Conservation (phyloP, 2,113 vertebrate genomes). For the Lucifuga dentata region DNA sequence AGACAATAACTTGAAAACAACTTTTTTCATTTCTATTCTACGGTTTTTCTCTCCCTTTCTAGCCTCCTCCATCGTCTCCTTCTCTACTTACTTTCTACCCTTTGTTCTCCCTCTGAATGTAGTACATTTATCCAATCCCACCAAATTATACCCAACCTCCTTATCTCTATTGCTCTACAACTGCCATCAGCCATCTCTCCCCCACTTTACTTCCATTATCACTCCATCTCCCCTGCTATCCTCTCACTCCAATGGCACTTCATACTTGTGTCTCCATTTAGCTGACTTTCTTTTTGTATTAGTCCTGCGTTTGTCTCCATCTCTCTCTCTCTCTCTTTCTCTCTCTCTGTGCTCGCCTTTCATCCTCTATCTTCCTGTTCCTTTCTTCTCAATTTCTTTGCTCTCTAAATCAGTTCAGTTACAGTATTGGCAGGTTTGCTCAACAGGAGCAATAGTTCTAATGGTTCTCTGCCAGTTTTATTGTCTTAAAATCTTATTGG, state of each 20-base stretch:
- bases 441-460: background rate
- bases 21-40: too few species aligned
- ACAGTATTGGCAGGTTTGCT: background rate
- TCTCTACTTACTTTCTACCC: background rate
- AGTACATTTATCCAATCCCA: background rate
- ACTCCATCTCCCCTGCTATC: background rate
- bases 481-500: too few species aligned
- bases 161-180: background rate
- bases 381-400: too few species aligned
- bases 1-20: too few species aligned
- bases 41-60: background rate
- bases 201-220: background rate
- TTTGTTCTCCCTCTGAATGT: background rate
- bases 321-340: background rate
- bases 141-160: background rate
- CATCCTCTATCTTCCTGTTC: background rate
- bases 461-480: background rate
- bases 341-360: background rate
- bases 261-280: background rate
- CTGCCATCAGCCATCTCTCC: background rate
- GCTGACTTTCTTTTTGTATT: background rate
- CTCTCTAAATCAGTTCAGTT: background rate
- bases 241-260: background rate
- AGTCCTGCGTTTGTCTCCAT: background rate
- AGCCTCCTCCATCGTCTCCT: background rate